Evolutionary conservation across 1,140 invertebrate genomes (phyloP).

Genomic region (Plutomurus gul): DNA sequence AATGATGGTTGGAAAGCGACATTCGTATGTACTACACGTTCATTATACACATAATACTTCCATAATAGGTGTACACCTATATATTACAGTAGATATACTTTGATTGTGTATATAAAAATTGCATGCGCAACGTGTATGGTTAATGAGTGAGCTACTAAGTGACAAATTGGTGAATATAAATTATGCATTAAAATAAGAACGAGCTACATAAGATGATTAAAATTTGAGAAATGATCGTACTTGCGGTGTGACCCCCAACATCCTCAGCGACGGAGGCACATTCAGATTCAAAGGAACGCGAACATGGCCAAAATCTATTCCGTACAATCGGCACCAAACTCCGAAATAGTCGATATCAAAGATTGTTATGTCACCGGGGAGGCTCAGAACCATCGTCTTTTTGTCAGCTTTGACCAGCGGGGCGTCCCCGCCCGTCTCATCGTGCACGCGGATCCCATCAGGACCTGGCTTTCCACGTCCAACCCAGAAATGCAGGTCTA

Average conservation of each 20-base stretch:
- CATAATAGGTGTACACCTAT: too few relatives aligned
- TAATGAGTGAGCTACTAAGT: too few relatives aligned
- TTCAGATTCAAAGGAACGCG: slow-evolving; percentile 73
- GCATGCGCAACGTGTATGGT: too few relatives aligned
- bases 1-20: too few relatives aligned
- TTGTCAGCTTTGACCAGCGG: slow-evolving; percentile 77
- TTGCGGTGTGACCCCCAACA: slow-evolving; percentile 90
- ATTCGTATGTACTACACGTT: too few relatives aligned
- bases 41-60: too few relatives aligned
- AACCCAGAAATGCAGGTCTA: slow-evolving; percentile 91
- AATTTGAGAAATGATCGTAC: slow-evolving; percentile 62
- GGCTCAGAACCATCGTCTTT: slow-evolving; percentile 82
- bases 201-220: too few relatives aligned
- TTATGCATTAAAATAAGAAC: too few relatives aligned
- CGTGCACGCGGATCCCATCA: slow-evolving; percentile 78
- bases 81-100: too few relatives aligned
- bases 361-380: slow-evolving; percentile 78
- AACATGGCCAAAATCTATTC: slow-evolving; percentile 87
- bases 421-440: slow-evolving; percentile 83
- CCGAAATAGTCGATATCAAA: slow-evolving; percentile 85
- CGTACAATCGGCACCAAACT: slow-evolving; percentile 85
- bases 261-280: slow-evolving; percentile 86
- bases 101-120: too few relatives aligned
- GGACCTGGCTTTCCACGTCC: slow-evolving; percentile 76
- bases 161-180: too few relatives aligned